Percentiles rank a stretch among this genome's conserved stretches.
phyloP scores from a whole-genome alignment of 2,888 invertebrate genomes.

The Heliconius charithonia region DNA sequence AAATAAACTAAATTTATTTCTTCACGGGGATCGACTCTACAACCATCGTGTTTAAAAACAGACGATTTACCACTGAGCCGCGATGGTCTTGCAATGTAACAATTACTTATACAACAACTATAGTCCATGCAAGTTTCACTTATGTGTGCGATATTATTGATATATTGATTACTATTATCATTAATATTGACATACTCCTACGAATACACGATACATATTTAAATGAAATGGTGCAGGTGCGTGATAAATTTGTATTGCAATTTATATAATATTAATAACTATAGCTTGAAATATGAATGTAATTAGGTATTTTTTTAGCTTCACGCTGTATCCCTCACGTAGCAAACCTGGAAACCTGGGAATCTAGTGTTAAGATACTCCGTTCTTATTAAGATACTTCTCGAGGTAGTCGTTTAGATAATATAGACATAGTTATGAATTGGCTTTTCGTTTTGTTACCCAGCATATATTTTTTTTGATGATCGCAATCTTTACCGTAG shows the following conservation, averaged over 20 bases:
- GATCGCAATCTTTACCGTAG: no score
- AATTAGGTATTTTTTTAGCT: background rate
- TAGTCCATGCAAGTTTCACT: background rate
- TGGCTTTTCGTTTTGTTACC: no score
- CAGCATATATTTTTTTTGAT: no score
- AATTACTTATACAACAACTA: background rate
- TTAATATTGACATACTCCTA: conserved; percentile 10
- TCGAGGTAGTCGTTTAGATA: no score
- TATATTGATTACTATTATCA: conserved; percentile 17
- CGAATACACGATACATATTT: conserved; percentile 2
- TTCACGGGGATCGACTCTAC: background rate
- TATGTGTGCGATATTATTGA: background rate
- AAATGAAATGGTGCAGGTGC: background rate
- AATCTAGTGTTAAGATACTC: no score
- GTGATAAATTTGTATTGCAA: background rate
- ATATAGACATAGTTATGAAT: no score
- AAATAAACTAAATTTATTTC: no score
- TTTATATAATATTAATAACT: background rate
- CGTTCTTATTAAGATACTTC: no score
- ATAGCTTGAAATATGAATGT: background rate
- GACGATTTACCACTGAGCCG: background rate
- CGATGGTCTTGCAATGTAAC: background rate
- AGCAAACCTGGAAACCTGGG: no score
- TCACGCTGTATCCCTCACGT: no score
- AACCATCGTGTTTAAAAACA: no score